These are phyloP conservation scores for Ctenoplectra terminalis DNA, from an alignment of 1,140 invertebrate genomes.

Conservation along the genomic window DNA sequence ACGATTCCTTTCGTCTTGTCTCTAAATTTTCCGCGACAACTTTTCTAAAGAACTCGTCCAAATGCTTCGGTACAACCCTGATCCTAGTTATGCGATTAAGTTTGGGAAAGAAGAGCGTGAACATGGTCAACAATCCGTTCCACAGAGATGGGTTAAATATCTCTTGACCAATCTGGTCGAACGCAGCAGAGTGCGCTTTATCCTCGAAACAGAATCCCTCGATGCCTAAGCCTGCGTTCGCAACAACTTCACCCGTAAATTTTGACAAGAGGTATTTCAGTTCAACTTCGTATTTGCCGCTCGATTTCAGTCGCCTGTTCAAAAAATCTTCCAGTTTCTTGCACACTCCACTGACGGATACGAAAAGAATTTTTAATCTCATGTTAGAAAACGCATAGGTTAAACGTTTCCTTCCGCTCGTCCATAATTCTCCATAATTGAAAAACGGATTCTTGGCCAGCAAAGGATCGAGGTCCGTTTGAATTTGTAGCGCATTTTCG, in stretches of 20 bases:
- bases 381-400: conserved; percentile 55
- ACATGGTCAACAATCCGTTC: conserved; percentile 6
- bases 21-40: conserved; percentile 43
- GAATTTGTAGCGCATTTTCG: conserved; percentile 50
- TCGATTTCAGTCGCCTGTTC: conserved; percentile 23
- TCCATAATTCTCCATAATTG: conserved; percentile 61
- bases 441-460: conserved; percentile 75
- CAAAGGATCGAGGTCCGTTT: conserved; percentile 52
- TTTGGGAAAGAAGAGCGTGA: conserved; percentile 14
- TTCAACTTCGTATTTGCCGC: conserved; percentile 61
- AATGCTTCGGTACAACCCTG: conserved; percentile 16
- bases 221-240: conserved; percentile 81
- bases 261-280: conserved; percentile 74
- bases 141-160: conserved; percentile 52
- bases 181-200: conserved; percentile 6
- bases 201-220: conserved; percentile 65
- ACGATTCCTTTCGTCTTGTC: conserved; percentile 10
- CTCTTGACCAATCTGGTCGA: conserved; percentile 54
- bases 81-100: conserved; percentile 10
- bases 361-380: conserved; percentile 55
- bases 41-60: conserved; percentile 55
- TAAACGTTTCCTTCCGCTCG: conserved; percentile 34
- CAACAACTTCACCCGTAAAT: conserved; percentile 83
- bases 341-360: conserved; percentile 30
- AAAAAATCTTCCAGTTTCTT: conserved; percentile 55